Conservation (phyloP, 2,888 invertebrate species). For the Sturmia bella region DNA sequence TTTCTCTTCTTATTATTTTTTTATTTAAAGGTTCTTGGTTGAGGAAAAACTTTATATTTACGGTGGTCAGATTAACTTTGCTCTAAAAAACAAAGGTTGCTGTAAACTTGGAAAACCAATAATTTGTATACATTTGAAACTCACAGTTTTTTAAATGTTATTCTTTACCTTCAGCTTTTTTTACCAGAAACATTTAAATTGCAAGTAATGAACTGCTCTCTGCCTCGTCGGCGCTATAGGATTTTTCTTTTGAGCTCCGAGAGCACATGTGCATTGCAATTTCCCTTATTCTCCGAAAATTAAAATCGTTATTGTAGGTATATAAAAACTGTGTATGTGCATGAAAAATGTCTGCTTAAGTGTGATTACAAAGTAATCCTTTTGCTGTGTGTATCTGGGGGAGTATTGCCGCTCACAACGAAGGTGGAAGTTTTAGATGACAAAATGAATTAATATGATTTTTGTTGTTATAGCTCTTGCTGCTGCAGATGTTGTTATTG, state of each 20-base stretch:
- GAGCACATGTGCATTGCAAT: constrained; percentile 20
- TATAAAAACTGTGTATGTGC: not conserved
- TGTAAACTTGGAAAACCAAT: not conserved
- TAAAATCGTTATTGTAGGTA: constrained; percentile 2
- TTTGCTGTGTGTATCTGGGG: constrained; percentile 55
- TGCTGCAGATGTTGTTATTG: constrained; percentile 33
- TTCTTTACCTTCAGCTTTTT: not conserved
- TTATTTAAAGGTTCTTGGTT: constrained; percentile 10
- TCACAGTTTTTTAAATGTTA: not conserved
- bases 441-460: constrained; percentile 65
- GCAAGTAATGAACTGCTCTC: no score
- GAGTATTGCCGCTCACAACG: constrained; percentile 52
- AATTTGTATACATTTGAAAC: no score
- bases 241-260: constrained; percentile 25
- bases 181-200: not conserved
- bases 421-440: constrained; percentile 56
- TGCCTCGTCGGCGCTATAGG: constrained; percentile 23
- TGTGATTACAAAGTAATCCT: constrained; percentile 59
- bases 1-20: not conserved
- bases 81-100: not conserved
- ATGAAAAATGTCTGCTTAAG: constrained; percentile 28
- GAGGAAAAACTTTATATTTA: constrained; percentile 33
- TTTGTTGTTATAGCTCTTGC: constrained; percentile 53
- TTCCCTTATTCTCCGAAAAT: constrained; percentile 36
- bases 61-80: constrained; percentile 7